Conservation (phyloP, 2,113 vertebrate genomes). For the Odontesthes bonariensis region DNA sequence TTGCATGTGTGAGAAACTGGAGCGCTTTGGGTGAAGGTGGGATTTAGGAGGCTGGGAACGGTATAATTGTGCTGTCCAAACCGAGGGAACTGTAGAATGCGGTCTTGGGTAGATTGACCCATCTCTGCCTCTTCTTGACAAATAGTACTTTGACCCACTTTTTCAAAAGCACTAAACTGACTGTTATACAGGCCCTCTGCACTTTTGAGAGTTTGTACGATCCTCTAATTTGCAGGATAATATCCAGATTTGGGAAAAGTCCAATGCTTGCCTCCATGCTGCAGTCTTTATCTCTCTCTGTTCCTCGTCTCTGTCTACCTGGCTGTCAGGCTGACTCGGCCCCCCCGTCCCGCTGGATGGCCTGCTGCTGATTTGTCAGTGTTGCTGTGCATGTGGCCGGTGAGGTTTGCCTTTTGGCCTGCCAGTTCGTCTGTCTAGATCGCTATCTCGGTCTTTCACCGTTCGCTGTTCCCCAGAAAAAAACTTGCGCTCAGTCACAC, state of each 20-base stretch:
- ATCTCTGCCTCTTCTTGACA: neutral
- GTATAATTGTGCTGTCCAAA: neutral
- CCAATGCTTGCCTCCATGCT: neutral
- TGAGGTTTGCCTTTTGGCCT: constrained; percentile 40
- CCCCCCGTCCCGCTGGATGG: constrained; percentile 12
- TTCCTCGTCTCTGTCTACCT: constrained; percentile 17
- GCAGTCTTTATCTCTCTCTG: constrained; percentile 15
- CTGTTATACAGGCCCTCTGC: neutral
- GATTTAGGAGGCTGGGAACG: neutral
- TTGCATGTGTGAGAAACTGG: neutral
- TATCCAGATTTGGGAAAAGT: neutral
- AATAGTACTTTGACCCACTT: neutral
- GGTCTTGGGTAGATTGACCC: neutral
- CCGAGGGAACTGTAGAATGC: neutral
- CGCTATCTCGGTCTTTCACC: constrained; percentile 34
- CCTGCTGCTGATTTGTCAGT: constrained; percentile 42
- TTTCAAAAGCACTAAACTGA: neutral
- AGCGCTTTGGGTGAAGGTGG: neutral
- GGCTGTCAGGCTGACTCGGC: constrained; percentile 23
- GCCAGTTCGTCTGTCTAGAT: constrained; percentile 44
- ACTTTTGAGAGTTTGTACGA: neutral
- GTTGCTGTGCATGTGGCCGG: constrained; percentile 27
- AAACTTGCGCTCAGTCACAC: neutral
- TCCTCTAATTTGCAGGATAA: neutral
- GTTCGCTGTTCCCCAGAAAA: constrained; percentile 25